Base-by-base conservation (phyloP, 2,113 vertebrate species). In the Pelecanoides urinatrix region DNA sequence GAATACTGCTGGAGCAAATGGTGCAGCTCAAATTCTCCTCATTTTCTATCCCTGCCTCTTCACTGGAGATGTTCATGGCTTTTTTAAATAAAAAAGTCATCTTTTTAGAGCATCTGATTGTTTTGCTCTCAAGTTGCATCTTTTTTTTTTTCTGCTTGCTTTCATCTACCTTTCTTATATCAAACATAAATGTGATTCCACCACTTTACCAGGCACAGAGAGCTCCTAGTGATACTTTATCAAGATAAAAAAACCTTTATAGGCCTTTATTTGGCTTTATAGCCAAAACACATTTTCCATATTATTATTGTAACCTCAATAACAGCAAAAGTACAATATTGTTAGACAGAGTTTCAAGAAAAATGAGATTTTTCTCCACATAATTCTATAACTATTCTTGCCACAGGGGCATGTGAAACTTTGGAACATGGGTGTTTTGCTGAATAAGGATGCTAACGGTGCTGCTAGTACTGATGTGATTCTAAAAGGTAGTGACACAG, bases 131-230 rank as follows among this genome's bases (percentile, higher is more conserved):
- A 66, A 82, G 82, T 78, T 17, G 8, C n/a, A 47, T 65, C 34
- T 77, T 73, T 93, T 59, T 79, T 59, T 79, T 93, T 90, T 59
- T 78, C 91, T 87, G 74, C 71, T 77, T 96, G 58, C 90, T 97
- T 98, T 97, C 47, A 96, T 95, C 83, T 88, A 30, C 66, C 30
- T 94, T 95, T 96, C 96, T 92, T 89, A 84, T 87, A 92, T 88
- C 91, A 97, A 96, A 93, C 85, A 65, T 38, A 77, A 96, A 96
- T 75, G n/a, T 55, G 73, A 88, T 92, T 94, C 72, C 65, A 76
- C 62, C 88, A 88, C 25, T 95, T 93, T 72, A 77, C 80, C 55
- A 80, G 63, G 81, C 86, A 97, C 49, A 78, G 36, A 92, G 84
- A 70, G 61, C 76, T 92, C 58, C 82, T 81, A 82, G 56, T 84